Evolutionary conservation across 2,113 vertebrate species (phyloP), one percentile per base, ranked within the genome.

Genomic region (Tursiops truncatus): DNA sequence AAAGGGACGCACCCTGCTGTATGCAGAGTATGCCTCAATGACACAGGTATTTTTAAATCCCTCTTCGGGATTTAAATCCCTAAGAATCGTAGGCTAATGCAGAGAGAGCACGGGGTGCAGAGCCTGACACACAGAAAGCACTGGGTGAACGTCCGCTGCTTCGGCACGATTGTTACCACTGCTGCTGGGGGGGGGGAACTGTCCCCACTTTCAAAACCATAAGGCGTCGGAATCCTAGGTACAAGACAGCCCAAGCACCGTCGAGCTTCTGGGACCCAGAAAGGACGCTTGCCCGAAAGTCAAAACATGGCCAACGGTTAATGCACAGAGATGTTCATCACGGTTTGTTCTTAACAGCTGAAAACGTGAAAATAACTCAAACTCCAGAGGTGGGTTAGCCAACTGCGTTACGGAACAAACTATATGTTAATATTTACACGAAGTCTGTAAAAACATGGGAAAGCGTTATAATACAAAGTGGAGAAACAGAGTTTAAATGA

Each of bases 1-100:
- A 23, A 56, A 53, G 76, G 47, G 20, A 56, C 31, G 12, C 20
- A 4, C 8, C 31, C 74, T 53, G 76, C 0, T 11, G 9, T 3
- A 2, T 14, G 77, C 0, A 21, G 17, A 56, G 11, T 0, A 5
- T 0, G 2, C n/a, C 50, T 84, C 8, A 15, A 18, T 2, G n/a
- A 21, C 38, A 26, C 12, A 9, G 6, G 33, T 0, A 0, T 31
- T 21, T 82, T 38, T 13, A 44, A 56, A 50, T 9, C 38, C 58
- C 36, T 60, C 76, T 8, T 25, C 7, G 17, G 83, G 20, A 12
- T 17, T n/a, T 15, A 15, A 53, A 15, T 53, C 50, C 50, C 50
- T 53, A 53, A 67, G 58, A 41, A 38, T 11, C 50, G 0, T 5
- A 21, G 8, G 18, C 28, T 11, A 13, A 5, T 0, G 9, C 3